These are phyloP conservation scores for Acomys russatus DNA, from an alignment of 2,797 vertebrate species.

Conservation along the genomic window DNA sequence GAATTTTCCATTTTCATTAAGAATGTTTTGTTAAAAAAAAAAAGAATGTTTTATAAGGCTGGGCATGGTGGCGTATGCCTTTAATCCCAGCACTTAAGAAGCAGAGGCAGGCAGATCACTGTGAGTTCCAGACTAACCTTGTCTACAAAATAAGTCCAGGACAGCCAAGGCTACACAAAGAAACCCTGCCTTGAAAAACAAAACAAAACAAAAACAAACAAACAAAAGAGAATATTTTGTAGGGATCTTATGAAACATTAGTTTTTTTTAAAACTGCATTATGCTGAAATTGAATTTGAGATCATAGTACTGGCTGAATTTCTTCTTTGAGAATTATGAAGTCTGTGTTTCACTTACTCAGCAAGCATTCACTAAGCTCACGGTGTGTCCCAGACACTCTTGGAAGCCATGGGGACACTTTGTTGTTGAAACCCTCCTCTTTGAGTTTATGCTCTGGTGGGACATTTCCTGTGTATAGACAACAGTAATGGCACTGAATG, in stretches of 20 bases:
- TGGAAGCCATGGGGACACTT: background rate
- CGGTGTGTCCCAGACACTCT: background rate
- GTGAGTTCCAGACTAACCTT: no score
- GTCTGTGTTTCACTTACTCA: background rate
- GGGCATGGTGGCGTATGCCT: no score
- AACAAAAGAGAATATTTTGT: background rate
- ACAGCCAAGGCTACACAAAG: no score
- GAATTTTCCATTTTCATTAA: background rate
- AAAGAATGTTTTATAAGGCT: no score
- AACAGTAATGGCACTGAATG: background rate
- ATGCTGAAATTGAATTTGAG: background rate
- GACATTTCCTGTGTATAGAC: background rate
- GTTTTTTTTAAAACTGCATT: background rate
- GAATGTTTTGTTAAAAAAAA: background rate
- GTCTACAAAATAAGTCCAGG: no score
- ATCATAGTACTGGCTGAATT: background rate
- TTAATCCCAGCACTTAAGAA: no score
- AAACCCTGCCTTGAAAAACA: no score
- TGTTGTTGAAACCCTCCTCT: background rate
- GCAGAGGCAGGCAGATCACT: no score
- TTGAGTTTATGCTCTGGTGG: background rate
- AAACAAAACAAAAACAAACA: no score
- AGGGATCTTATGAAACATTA: background rate
- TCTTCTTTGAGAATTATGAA: background rate
- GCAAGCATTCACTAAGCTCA: background rate